Evolutionary conservation across 2,888 invertebrate species (phyloP), one percentile per base, ranked within the genome.

Genomic region (Drosophila paucipuncta): DNA sequence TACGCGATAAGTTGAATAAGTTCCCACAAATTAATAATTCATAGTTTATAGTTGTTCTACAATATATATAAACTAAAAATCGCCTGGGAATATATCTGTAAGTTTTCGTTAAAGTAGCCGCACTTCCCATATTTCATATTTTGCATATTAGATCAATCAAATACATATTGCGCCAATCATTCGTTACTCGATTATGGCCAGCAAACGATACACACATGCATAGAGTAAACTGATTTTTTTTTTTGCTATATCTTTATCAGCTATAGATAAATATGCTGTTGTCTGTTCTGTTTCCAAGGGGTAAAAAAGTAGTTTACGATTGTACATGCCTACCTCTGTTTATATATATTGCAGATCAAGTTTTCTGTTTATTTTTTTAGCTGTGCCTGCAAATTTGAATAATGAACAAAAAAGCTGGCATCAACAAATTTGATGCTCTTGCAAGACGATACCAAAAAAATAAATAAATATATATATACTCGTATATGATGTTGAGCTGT

Each of bases 371-470:
- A 1, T 2, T 33, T 33, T 16, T 59, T 31, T 2, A 31, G 31
- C 43, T 43, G 16, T 22, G 31, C 16, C 33, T 31, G 47, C 47
- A 59, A 31, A 28, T 33, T 16, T 16, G 11, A 2, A 13, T 5
- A 58, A 10, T 22, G 3, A 16, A 22, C 43, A 22, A 47, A 43
- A 22, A 16, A 41, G 41, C 41, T 41, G 22, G 22, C 41, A 30
- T 31, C 57, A n/a, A 22, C 16, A 58, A 58, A 22, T 16, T 58
- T 43, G 6, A 55, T n/a, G 28, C 39, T 39, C 18, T 39, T 39
- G 55, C 55, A 39, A 55, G 28, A 30, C 37, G 39, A 55, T 28
- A 13, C 28, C 18, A 28, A 39, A 37, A 2, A 28, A 1, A 4
- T 22, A 13, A 4, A 7, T 43, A 43, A 5, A 5, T 43, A n/a